Evolutionary conservation across 2,113 vertebrate species (phyloP).

Genomic region (Cyprinodon tularosa): DNA sequence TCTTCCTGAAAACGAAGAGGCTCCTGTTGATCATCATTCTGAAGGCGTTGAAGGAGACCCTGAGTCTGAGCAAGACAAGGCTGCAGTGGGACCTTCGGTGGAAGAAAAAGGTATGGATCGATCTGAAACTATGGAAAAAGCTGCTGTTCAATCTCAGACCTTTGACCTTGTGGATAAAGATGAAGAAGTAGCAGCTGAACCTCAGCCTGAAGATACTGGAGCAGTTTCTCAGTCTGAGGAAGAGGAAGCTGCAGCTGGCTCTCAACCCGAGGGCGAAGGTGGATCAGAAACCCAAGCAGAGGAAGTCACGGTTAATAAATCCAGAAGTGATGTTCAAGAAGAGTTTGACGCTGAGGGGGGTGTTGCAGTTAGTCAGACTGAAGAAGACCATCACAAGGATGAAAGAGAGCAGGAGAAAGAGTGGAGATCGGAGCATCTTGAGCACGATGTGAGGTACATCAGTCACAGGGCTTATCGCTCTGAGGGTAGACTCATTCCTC

Average conservation of each 20-base stretch:
- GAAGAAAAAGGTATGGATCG: not conserved
- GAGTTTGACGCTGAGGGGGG: not conserved
- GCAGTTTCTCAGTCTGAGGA: slow-evolving; percentile 5
- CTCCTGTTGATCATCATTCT: not conserved
- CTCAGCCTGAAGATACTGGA: not conserved
- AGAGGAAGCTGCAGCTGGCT: not conserved
- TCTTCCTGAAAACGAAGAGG: slow-evolving; percentile 3
- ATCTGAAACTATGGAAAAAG: not conserved
- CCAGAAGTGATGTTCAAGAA: not conserved
- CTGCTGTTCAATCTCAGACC: not conserved
- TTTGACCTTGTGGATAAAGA: no score
- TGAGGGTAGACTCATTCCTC: slow-evolving; percentile 29
- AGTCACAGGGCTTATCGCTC: slow-evolving; percentile 51
- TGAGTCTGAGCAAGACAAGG: not conserved
- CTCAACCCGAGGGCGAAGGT: slow-evolving; percentile 9
- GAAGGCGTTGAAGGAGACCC: not conserved
- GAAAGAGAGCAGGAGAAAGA: not conserved
- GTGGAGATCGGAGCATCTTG: not conserved
- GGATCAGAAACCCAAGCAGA: not conserved
- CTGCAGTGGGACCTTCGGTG: not conserved
- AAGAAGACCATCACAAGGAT: not conserved
- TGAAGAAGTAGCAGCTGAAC: not conserved
- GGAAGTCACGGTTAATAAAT: not conserved
- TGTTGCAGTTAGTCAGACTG: slow-evolving; percentile 4
- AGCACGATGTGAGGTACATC: slow-evolving; percentile 30